Conservation (phyloP, 2,113 vertebrate genomes). For the Microtus ochrogaster region DNA sequence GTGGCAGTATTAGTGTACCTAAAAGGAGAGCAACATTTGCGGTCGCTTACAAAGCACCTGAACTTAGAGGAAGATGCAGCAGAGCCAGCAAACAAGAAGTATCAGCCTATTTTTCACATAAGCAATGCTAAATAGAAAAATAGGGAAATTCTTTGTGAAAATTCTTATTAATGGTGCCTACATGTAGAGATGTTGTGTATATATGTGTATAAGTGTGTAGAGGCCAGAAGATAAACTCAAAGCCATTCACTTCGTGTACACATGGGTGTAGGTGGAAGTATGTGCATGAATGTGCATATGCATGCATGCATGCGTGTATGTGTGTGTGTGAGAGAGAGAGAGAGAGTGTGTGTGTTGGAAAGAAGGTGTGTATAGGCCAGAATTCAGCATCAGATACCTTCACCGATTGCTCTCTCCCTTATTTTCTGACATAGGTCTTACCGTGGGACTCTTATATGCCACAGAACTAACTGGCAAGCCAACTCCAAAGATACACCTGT, state of each 20-base stretch:
- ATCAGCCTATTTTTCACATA: not conserved
- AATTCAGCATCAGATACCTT: not conserved
- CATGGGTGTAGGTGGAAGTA: not conserved
- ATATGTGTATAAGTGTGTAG: not conserved
- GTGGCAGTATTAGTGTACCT: not conserved
- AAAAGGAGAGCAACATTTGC: not conserved
- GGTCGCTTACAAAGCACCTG: not conserved
- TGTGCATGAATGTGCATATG: not conserved
- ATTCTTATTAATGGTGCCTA: not conserved
- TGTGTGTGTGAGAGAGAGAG: not conserved
- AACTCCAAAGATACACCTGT: not conserved
- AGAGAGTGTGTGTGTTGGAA: not conserved
- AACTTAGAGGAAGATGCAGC: not conserved
- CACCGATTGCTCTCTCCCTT: not conserved
- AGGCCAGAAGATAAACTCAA: too few species aligned
- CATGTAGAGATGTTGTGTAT: not conserved
- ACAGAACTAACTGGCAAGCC: too few species aligned
- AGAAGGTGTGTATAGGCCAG: not conserved
- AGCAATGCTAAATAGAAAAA: not conserved
- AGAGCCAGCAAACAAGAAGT: not conserved
- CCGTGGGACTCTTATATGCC: not conserved
- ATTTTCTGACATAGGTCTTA: not conserved
- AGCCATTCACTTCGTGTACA: too few species aligned
- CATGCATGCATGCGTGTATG: fast-evolving
- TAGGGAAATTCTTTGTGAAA: not conserved